A percentile compares a stretch with the other conserved stretches of the same genome.
phyloP scores from a whole-genome alignment of 2,113 vertebrate species.

The Epinephelus fuscoguttatus region DNA sequence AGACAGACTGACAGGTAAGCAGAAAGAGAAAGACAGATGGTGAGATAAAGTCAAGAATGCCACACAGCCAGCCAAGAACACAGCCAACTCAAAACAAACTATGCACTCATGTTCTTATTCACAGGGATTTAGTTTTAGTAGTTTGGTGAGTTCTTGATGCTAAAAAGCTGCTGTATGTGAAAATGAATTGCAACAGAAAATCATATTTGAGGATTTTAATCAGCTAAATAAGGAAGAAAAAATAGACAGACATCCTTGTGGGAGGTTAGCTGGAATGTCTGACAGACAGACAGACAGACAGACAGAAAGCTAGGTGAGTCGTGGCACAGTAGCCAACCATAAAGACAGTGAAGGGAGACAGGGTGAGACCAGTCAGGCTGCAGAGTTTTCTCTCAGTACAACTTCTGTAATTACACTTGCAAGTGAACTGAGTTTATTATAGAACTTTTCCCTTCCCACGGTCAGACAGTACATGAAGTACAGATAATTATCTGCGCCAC shows the following conservation, averaged over 20 bases:
- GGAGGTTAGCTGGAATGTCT: constrained; percentile 9
- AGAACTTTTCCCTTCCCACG: not conserved
- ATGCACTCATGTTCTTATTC: not conserved
- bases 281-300: not conserved
- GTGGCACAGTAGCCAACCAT: constrained; percentile 10
- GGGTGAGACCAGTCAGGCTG: not conserved
- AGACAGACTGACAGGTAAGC: constrained; percentile 20
- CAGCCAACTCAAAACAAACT: not conserved
- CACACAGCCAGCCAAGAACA: not conserved
- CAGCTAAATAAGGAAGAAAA: constrained; percentile 1
- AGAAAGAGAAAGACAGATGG: constrained; percentile 9
- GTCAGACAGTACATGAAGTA: not conserved
- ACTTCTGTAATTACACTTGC: constrained; percentile 30
- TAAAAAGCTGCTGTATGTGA: not conserved
- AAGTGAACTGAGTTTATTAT: constrained; percentile 4
- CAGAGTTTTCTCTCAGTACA: not conserved
- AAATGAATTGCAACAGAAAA: not conserved
- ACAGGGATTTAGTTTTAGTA: not conserved
- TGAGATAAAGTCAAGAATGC: not conserved
- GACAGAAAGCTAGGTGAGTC: not conserved
- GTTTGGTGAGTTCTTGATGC: not conserved
- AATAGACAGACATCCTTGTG: constrained; percentile 2
- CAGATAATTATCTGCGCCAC: constrained; percentile 27
- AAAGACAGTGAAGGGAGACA: not conserved
- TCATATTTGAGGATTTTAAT: not conserved